These are phyloP conservation scores for Stenurella melanura DNA, from an alignment of 2,888 invertebrate genomes.

Conservation along the genomic window DNA sequence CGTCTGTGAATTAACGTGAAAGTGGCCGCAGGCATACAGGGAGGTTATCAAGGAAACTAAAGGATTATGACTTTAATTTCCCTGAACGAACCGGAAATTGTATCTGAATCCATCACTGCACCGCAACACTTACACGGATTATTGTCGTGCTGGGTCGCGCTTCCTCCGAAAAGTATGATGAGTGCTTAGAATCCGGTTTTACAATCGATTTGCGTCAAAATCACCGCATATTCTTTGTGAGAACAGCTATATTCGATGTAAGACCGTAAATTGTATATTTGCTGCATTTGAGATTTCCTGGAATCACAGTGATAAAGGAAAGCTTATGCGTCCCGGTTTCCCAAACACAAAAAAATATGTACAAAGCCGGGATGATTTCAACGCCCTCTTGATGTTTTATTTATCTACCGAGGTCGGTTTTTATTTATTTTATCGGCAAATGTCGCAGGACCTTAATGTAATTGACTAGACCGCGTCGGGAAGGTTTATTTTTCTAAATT, in stretches of 20 bases:
- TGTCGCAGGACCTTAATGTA: slow-evolving; percentile 1
- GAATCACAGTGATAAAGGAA: slow-evolving; percentile 50
- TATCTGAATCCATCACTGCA: not conserved
- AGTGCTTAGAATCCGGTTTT: slow-evolving; percentile 43
- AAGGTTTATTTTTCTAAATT: not conserved
- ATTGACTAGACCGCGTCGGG: not conserved
- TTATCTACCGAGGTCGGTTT: slow-evolving; percentile 24
- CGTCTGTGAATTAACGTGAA: too few relatives aligned
- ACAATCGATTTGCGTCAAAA: slow-evolving; percentile 48
- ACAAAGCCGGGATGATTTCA: slow-evolving; percentile 11
- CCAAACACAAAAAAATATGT: slow-evolving; percentile 31
- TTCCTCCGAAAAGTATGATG: slow-evolving; percentile 3
- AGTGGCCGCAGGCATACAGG: too few relatives aligned
- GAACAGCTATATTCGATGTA: slow-evolving; percentile 38
- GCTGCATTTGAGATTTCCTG: slow-evolving; percentile 53
- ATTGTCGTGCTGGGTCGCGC: slow-evolving; percentile 11
- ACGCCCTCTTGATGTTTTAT: slow-evolving; percentile 30
- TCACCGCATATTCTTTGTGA: slow-evolving; percentile 44
- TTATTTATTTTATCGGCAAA: slow-evolving; percentile 12
- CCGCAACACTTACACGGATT: not conserved
- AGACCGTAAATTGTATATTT: slow-evolving; percentile 53
- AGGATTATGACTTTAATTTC: not conserved
- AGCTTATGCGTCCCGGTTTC: slow-evolving; percentile 50
- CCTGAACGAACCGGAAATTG: not conserved
- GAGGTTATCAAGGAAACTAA: too few relatives aligned